A percentile compares a stretch with the other conserved stretches of the same genome.
These are phyloP conservation scores for Melanerpes aurifrons DNA, from an alignment of 2,113 vertebrate species.

Conservation along the genomic window DNA sequence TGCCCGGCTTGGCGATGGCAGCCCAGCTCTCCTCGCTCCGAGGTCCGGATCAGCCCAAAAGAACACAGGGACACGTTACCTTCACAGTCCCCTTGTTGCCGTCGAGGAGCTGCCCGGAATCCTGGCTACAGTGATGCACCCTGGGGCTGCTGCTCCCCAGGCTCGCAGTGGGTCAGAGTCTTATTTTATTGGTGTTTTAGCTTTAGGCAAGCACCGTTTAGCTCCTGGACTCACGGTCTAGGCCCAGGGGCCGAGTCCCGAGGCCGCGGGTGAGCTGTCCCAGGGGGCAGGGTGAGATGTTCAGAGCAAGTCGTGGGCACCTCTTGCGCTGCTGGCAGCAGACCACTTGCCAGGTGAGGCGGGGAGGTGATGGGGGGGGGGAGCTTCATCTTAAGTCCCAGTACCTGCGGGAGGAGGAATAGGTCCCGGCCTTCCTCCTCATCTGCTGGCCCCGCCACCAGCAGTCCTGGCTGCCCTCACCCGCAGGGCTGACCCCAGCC, in stretches of 20 bases:
- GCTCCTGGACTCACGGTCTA: neutral
- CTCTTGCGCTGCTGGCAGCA: no score
- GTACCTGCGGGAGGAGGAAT: neutral
- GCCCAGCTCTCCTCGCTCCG: neutral
- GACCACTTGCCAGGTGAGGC: neutral
- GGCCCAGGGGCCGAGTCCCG: neutral
- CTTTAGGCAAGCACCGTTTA: neutral
- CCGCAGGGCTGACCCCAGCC: neutral
- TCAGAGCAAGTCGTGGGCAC: neutral
- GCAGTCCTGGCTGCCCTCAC: neutral
- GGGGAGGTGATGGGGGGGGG: neutral
- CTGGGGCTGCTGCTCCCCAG: neutral
- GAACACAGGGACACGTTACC: neutral
- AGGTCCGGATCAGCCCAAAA: neutral
- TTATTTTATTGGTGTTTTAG: neutral
- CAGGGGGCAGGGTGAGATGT: neutral
- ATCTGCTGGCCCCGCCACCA: neutral
- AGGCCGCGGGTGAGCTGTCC: neutral
- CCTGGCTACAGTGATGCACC: neutral
- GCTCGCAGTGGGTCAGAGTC: neutral
- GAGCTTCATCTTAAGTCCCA: neutral
- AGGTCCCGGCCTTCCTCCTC: no score
- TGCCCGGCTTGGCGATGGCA: neutral
- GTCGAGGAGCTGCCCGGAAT: neutral
- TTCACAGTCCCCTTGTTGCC: neutral